These are phyloP conservation scores for Papilio xuthus DNA, from an alignment of 1,140 invertebrate genomes.

Conservation along the genomic window DNA sequence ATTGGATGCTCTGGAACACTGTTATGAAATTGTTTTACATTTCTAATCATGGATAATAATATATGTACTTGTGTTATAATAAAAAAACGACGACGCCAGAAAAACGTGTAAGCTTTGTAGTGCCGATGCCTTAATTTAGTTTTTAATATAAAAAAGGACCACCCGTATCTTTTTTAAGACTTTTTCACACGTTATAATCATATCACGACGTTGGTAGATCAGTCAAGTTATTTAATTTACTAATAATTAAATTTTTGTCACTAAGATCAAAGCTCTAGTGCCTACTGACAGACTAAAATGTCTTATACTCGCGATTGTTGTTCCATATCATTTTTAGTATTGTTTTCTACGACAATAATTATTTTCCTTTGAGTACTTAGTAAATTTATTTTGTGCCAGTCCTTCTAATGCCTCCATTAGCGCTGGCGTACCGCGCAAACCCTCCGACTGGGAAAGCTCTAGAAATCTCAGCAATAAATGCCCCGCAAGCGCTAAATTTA, in stretches of 20 bases:
- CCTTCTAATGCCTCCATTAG: conserved; percentile 39
- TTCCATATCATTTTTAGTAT: not conserved
- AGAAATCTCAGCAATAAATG: conserved; percentile 79
- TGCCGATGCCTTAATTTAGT: not conserved
- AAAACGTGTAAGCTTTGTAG: not conserved
- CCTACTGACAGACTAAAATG: not conserved
- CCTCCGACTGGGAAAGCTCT: conserved; percentile 53
- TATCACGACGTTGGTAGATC: not conserved
- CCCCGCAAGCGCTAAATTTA: conserved; percentile 76
- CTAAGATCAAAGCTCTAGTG: too few species aligned
- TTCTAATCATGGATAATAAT: not conserved
- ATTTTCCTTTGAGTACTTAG: not conserved
- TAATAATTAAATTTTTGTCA: not conserved
- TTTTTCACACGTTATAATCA: not conserved
- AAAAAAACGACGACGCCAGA: not conserved
- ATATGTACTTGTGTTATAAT: not conserved
- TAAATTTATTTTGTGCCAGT: conserved; percentile 29
- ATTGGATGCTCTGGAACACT: conserved; percentile 28
- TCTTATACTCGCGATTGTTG: too few species aligned
- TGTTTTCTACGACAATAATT: not conserved
- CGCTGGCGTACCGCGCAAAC: conserved; percentile 44
- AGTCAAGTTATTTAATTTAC: not conserved
- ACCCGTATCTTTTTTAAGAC: not conserved
- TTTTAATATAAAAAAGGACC: not conserved
- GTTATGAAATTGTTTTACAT: conserved; percentile 23